Conservation (phyloP, 2,113 vertebrate species). For the Pavo muticus region DNA sequence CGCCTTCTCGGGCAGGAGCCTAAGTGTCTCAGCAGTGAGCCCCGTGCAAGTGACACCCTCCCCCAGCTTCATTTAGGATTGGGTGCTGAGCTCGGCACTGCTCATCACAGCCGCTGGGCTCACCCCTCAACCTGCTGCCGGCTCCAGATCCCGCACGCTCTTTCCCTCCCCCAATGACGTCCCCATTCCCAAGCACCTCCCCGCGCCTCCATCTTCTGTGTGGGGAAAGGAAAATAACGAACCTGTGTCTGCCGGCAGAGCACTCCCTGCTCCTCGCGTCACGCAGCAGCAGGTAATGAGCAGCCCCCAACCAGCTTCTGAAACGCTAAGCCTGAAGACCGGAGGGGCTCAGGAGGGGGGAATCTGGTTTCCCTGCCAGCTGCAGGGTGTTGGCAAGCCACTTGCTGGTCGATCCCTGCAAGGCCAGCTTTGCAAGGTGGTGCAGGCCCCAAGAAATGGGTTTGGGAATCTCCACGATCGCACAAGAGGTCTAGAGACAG, state of each 20-base stretch:
- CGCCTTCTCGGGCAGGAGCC: neutral
- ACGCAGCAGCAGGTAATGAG: neutral
- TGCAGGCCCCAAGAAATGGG: neutral
- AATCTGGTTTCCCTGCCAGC: neutral
- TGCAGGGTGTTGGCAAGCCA: neutral
- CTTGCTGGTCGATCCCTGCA: neutral
- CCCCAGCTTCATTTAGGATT: neutral
- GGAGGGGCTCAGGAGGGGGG: neutral
- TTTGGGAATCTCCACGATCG: neutral
- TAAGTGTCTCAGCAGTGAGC: fast-evolving
- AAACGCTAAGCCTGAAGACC: neutral
- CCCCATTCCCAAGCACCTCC: neutral
- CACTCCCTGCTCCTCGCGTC: neutral
- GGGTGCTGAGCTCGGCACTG: neutral
- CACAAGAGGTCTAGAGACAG: neutral
- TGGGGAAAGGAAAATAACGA: neutral
- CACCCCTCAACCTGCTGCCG: no score
- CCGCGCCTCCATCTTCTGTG: neutral
- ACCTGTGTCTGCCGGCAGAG: neutral
- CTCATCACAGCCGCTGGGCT: neutral
- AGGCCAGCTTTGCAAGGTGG: neutral
- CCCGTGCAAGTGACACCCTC: fast-evolving
- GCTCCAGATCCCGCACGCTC: neutral
- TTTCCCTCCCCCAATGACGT: neutral
- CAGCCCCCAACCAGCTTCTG: no score